Evolutionary conservation across 2,888 invertebrate species (phyloP), one percentile per base, ranked within the genome.

Genomic region (Catonia carolina): DNA sequence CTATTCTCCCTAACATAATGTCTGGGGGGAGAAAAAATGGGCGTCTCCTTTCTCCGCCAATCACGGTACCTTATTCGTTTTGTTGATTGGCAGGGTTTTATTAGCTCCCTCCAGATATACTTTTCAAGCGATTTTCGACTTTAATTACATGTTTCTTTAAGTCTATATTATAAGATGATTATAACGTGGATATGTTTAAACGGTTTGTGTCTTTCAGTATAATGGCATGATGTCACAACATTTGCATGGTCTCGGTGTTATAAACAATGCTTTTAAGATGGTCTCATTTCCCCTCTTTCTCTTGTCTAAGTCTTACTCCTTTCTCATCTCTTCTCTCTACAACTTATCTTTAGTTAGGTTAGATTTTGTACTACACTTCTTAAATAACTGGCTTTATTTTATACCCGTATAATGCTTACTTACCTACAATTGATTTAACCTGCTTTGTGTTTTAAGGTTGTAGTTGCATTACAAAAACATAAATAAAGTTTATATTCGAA

Each of bases 31-130:
- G 54, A 36, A 45, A 45, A 37, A 52, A 41, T 37, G 49, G 50
- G 45, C 39, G 55, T 10, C 35, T 23, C 39, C 39, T n/a, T 7
- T 31, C 33, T 54, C 50, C 15, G 54, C 54, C 50, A 58, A 51
- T 55, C 48, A 55, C 35, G 37, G 22, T 31, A n/a, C 48, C 27
- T 52, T 41, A 45, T 53, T 45, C 27, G 45, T 31, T 18, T 27
- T 27, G 27, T 41, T 53, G 53, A 53, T 53, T 53, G 53, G 45
- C 53, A 53, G 53, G 42, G 45, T 45, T 12, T 22, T 42, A 53
- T 53, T 53, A 53, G 45, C 53, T 53, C 42, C 53, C 53, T 53
- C 53, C n/a, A 1, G 35, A 17, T 35, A 22, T 53, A 45, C 33
- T 14, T 12, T 14, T n/a, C 45, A 45, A 39, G 20, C 53, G 22